Evolutionary conservation across 2,888 invertebrate species (phyloP), one percentile per base, ranked within the genome.

Genomic region (Elysia crispata): DNA sequence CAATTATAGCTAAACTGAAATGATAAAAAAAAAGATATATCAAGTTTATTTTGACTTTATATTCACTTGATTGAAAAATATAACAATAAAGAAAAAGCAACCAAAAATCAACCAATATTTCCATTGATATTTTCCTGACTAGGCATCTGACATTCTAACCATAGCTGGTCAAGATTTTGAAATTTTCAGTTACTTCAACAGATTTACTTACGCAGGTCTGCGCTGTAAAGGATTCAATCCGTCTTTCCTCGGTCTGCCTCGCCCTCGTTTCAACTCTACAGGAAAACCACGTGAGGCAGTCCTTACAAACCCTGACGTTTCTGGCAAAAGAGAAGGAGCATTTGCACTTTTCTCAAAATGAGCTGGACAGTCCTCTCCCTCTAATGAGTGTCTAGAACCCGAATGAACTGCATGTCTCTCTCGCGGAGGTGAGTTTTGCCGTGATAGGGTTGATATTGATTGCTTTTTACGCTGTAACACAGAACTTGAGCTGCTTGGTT

Each of bases 211-310:
- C 79, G 73, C 73, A n/a, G 66, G 30, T 31, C 23, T 64, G 1
- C 20, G 25, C 66, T 41, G 20, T n/a, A n/a, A 25, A 13, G 64
- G 31, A 50, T 70, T 70, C 25, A 72, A 23, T 13, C 80, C 72
- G n/a, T 75, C 80, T 54, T 80, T 76, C 20, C 76, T 60, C 6
- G 80, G 80, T 13, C 80, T 31, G 25, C 80, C 80, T 70, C 80
- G 30, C 3, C 76, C 76, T 70, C 80, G 57, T 20, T 75, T 75
- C 1, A 67, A 41, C 28, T 79, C 75, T 18, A 49, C 13, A 13
- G 33, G 28, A 23, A 11, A 18, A 50, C 66, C 31, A 3, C 41
- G 57, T 15, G 69, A n/a, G 23, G 31, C 25, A 23, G 60, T 6
- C 8, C 76, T 23, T 13, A 67, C 30, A 76, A 69, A 76, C 25